Evolutionary conservation across 2,113 vertebrate species (phyloP).

Genomic region (Baryphthengus martii): DNA sequence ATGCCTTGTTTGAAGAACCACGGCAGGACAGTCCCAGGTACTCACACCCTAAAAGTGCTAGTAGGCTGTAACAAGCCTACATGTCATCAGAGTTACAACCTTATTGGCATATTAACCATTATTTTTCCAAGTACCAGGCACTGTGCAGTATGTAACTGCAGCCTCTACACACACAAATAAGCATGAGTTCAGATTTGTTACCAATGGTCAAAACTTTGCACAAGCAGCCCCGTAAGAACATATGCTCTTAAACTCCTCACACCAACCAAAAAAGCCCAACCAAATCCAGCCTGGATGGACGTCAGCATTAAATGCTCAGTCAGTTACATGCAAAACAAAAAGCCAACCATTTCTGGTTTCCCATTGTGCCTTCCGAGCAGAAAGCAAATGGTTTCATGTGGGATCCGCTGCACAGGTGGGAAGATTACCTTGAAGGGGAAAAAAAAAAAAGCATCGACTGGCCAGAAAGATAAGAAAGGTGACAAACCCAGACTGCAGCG

Average conservation of each 20-base stretch:
- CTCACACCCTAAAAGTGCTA: background rate
- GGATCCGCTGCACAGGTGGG: background rate
- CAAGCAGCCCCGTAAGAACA: constrained; percentile 82
- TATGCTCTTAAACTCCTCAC: constrained; percentile 79
- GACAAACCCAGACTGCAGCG: background rate
- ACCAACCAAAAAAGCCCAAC: constrained; percentile 71
- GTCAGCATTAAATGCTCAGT: background rate
- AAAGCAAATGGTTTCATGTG: background rate
- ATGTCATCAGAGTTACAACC: background rate
- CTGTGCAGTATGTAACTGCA: background rate
- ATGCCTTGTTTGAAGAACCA: background rate
- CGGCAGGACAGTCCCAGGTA: background rate
- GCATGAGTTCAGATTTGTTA: background rate
- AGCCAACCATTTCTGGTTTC: background rate
- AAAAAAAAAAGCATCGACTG: background rate
- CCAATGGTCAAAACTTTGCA: constrained; percentile 70
- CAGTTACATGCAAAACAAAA: background rate
- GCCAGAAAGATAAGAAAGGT: background rate
- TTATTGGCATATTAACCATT: background rate
- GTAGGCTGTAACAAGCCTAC: background rate
- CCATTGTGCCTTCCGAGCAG: background rate
- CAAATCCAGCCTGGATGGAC: background rate
- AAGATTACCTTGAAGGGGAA: background rate
- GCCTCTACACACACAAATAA: background rate
- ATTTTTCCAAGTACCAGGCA: background rate